Evolutionary conservation across 2,797 vertebrate genomes (phyloP), one percentile per base, ranked within the genome.

Genomic region (Peromyscus nudipes): DNA sequence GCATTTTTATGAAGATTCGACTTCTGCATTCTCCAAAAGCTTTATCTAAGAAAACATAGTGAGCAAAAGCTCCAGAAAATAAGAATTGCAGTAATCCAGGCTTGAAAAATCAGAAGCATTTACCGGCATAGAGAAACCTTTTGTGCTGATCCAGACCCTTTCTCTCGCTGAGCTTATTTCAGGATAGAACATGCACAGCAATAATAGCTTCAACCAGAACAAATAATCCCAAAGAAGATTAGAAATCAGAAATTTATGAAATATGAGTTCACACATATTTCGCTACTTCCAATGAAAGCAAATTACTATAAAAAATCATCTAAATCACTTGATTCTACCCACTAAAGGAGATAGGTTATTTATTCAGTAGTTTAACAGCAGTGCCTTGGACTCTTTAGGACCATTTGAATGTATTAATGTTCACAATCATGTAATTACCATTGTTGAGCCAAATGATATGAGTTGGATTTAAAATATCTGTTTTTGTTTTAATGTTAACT

Each of bases 1-100:
- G 23, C 69, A 95, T 95, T 96, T 43, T 94, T 37, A 77, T 83
- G 89, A 95, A 96, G 67, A 88, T 85, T 96, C 77, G 55, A 31
- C 95, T 92, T 75, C 0, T 37, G 0, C 34, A 8, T 94, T 95
- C 91, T 96, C 85, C 13, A 79, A 46, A 67, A 97, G 71, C 82
- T 97, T 27, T 91, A 11, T 67, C 82, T 21, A 89, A 86, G 0
- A 52, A 52, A 81, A 1, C 1, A 79, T 3, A 40, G 84, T 64
- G 17, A 93, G 27, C 34, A 90, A 92, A 97, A 97, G 95, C 94
- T 97, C 91, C 96, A 97, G 31, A 97, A 97, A 97, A 96, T 80
- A 97, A 97, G 81, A 96, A 86, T 96, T 94, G 73, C 73, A 86
- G 49, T 84, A 96, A 90, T 95, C 60, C 89, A 93, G 64, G 46